These are phyloP conservation scores for Spatula clypeata DNA, from an alignment of 2,797 vertebrate genomes.

Conservation along the genomic window DNA sequence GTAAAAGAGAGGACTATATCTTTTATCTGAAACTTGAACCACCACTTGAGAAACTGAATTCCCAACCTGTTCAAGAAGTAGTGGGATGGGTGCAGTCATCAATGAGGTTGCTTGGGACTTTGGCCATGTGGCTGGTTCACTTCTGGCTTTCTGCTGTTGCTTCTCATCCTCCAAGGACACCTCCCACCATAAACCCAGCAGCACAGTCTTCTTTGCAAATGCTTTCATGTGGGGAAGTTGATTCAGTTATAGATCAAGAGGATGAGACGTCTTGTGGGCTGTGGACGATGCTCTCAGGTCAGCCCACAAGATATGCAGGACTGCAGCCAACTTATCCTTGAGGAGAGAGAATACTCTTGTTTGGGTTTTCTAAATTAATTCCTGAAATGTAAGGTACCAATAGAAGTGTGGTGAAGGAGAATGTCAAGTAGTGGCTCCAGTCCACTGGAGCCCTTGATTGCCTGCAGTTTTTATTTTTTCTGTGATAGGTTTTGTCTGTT, in stretches of 20 bases:
- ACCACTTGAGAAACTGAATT: background rate
- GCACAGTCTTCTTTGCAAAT: background rate
- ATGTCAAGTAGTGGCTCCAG: background rate
- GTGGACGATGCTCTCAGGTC: background rate
- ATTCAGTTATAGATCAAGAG: background rate
- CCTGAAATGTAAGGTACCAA: conserved; percentile 12
- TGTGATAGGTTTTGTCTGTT: background rate
- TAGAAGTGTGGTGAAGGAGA: conserved; percentile 4
- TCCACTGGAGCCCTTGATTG: background rate
- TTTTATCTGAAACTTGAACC: background rate
- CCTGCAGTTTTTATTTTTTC: background rate
- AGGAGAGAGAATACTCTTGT: conserved; percentile 3
- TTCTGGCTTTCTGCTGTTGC: background rate
- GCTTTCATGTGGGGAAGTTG: conserved; percentile 25
- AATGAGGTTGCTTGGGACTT: fast-evolving
- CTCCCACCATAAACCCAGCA: background rate
- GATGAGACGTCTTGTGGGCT: background rate
- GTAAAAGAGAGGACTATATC: background rate
- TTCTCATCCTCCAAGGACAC: background rate
- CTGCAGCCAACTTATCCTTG: background rate
- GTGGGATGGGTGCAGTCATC: background rate
- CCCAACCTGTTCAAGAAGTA: background rate
- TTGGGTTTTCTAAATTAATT: conserved; percentile 37
- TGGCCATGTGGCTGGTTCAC: background rate
- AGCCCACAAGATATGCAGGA: conserved; percentile 9